A percentile compares a stretch with the other conserved stretches of the same genome.
These are phyloP conservation scores for Polypterus bichir DNA, from an alignment of 2,113 vertebrate species.

Conservation along the genomic window DNA sequence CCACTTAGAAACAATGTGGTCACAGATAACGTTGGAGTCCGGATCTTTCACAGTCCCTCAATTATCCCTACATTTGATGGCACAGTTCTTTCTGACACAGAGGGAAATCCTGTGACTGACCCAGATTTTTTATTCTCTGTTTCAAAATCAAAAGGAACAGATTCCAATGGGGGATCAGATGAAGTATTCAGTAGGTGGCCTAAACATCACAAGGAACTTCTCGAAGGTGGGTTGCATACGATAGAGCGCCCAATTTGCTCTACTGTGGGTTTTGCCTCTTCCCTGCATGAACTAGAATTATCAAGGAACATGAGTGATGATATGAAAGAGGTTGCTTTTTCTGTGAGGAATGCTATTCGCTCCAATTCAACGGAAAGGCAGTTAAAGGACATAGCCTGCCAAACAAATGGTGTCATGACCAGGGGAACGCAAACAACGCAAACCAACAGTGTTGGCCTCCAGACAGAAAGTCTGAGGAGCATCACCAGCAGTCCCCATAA, in stretches of 20 bases:
- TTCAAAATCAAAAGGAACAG: slow-evolving; percentile 53
- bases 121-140: slow-evolving; percentile 56
- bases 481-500: slow-evolving; percentile 90
- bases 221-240: slow-evolving; percentile 41
- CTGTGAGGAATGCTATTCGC: slow-evolving; percentile 70
- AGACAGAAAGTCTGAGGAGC: slow-evolving; percentile 74
- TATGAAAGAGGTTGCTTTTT: slow-evolving; percentile 96
- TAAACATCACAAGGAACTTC: slow-evolving; percentile 55
- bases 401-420: slow-evolving; percentile 76
- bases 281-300: slow-evolving; percentile 70
- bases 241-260: slow-evolving; percentile 59
- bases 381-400: slow-evolving; percentile 73
- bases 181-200: slow-evolving; percentile 73
- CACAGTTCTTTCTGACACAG: slow-evolving; percentile 22
- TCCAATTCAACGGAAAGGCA: slow-evolving; percentile 40
- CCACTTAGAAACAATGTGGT: slow-evolving; percentile 41
- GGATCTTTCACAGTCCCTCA: slow-evolving; percentile 67
- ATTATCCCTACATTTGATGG: slow-evolving; percentile 43
- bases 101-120: slow-evolving; percentile 44
- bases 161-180: slow-evolving; percentile 42
- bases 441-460: slow-evolving; percentile 79
- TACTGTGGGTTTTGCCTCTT: slow-evolving; percentile 66
- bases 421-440: slow-evolving; percentile 82
- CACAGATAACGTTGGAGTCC: slow-evolving; percentile 55
- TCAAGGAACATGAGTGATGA: slow-evolving; percentile 89